A percentile compares a stretch with the other conserved stretches of the same genome.
Evolutionary conservation across 2,888 invertebrate species (phyloP).

Genomic region (Herminia tarsipennalis): DNA sequence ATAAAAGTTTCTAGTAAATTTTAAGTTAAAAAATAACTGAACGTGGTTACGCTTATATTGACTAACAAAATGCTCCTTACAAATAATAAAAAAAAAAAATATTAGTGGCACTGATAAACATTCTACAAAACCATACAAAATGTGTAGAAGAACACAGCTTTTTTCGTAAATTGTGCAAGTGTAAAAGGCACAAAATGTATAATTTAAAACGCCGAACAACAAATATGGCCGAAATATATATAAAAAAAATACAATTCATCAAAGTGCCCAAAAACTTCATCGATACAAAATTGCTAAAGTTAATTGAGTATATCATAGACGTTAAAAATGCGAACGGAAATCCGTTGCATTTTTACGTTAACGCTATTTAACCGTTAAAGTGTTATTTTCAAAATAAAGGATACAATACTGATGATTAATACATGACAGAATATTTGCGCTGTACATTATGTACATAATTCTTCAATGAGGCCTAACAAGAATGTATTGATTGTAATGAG

Average conservation of each 20-base stretch:
- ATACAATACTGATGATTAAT: conserved; percentile 68
- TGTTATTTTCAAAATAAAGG: conserved; percentile 41
- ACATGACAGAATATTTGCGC: conserved; percentile 45
- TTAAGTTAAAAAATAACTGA: conserved; percentile 58
- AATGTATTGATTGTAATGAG: conserved; percentile 6
- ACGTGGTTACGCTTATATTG: conserved; percentile 66
- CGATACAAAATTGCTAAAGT: conserved; percentile 25
- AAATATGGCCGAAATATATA: conserved; percentile 41
- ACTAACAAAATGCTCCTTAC: conserved; percentile 75
- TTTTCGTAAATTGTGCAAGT: conserved; percentile 63
- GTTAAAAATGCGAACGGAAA: conserved; percentile 23
- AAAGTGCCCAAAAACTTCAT: conserved; percentile 35
- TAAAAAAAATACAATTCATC: conserved; percentile 37
- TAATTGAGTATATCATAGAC: conserved; percentile 31
- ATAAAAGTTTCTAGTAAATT: conserved; percentile 56
- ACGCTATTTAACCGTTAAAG: conserved; percentile 10
- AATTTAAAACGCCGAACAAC: conserved; percentile 36
- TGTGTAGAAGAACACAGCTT: conserved; percentile 35
- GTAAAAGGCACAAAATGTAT: conserved; percentile 66
- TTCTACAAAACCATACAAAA: conserved; percentile 39
- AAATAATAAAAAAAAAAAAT: conserved; percentile 53
- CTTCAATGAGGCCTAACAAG: conserved; percentile 33
- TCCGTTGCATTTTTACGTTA: conserved; percentile 22
- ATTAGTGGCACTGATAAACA: conserved; percentile 74
- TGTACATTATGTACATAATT: conserved; percentile 14